These are phyloP conservation scores for Drosophila hydei DNA, from an alignment of 1,140 invertebrate genomes.

Conservation along the genomic window DNA sequence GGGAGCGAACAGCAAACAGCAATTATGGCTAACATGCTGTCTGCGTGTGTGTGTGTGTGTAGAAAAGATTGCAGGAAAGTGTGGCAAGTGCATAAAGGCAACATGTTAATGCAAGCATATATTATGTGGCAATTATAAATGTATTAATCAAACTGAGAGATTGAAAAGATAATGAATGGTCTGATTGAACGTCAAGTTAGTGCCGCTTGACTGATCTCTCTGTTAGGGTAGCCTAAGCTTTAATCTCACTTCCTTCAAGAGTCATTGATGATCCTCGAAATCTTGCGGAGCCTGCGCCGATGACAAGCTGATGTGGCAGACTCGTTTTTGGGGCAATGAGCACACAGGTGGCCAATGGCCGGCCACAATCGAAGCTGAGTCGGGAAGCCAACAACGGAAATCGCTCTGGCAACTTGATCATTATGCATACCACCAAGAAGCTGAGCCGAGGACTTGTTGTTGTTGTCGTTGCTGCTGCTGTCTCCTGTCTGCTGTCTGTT, in stretches of 20 bases:
- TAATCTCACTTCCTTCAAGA: conserved; percentile 17
- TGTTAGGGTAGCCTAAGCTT: neutral
- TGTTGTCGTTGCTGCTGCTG: conserved; percentile 41
- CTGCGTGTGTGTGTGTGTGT: conserved; percentile 8
- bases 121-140: conserved; percentile 75
- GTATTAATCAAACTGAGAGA: conserved; percentile 60
- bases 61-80: conserved; percentile 48
- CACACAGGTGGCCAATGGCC: conserved; percentile 35
- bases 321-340: conserved; percentile 6
- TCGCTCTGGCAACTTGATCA: conserved; percentile 66
- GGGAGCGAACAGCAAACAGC: conserved; percentile 18
- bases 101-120: conserved; percentile 51
- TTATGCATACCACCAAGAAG: conserved; percentile 66
- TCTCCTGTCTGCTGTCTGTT: conserved; percentile 2
- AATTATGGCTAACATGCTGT: conserved; percentile 56
- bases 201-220: neutral
- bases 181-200: neutral
- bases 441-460: conserved; percentile 2
- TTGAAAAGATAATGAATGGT: neutral
- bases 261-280: conserved; percentile 28
- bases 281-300: conserved; percentile 24
- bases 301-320: conserved; percentile 30
- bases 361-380: conserved; percentile 59
- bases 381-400: conserved; percentile 67
- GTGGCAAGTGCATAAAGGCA: conserved; percentile 62